Evolutionary conservation across 2,797 vertebrate genomes (phyloP).

Genomic region (Lacerta viridis): DNA sequence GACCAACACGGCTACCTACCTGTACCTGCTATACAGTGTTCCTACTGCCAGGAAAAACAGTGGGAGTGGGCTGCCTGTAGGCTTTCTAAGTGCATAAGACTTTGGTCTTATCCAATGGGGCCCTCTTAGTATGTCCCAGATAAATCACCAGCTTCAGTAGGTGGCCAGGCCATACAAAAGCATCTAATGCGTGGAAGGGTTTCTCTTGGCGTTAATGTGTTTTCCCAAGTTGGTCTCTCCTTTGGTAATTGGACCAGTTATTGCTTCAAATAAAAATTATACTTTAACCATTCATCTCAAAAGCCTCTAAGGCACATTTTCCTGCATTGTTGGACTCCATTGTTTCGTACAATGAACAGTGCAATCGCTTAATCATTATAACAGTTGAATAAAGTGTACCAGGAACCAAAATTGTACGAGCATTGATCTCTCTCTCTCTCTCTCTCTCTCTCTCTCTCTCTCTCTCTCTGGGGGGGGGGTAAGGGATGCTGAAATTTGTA

Average conservation of each 20-base stretch:
- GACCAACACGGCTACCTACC: too few relatives aligned
- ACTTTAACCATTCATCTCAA: not conserved
- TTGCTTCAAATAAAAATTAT: not conserved
- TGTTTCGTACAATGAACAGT: not conserved
- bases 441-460: not conserved
- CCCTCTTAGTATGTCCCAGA: not conserved
- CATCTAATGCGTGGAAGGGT: not conserved
- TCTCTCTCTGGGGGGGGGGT: not conserved
- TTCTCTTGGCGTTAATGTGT: not conserved
- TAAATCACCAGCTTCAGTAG: not conserved
- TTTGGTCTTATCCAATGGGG: not conserved
- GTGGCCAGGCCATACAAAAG: not conserved
- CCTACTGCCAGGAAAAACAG: too few relatives aligned
- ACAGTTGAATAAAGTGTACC: not conserved
- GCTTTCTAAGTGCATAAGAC: not conserved
- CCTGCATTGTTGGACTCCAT: not conserved
- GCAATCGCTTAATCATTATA: not conserved
- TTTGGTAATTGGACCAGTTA: not conserved
- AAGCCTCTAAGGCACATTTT: not conserved
- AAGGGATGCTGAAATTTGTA: not conserved
- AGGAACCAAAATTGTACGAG: not conserved
- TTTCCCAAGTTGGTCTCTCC: not conserved
- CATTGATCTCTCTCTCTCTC: conserved; percentile 1
- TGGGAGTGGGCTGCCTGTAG: not conserved
- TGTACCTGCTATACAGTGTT: too few relatives aligned